These are phyloP conservation scores for Ditula angustiorana DNA, from an alignment of 2,888 invertebrate species.

Conservation along the genomic window DNA sequence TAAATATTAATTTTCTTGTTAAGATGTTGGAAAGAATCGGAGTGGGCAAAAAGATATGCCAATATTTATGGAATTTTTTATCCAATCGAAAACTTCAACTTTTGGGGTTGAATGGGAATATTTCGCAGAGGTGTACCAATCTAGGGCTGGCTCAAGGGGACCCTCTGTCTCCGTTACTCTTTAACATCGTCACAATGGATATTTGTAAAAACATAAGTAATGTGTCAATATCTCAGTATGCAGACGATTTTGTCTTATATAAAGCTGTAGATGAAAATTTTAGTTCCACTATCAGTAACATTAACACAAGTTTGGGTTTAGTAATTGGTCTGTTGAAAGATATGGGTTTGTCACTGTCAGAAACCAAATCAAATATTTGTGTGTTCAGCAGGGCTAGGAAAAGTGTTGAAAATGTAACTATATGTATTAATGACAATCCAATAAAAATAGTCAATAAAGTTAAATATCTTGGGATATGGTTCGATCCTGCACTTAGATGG, in stretches of 20 bases:
- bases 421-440: neutral
- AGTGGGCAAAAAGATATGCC: slow-evolving; percentile 21
- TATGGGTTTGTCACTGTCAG: neutral
- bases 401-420: neutral
- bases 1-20: slow-evolving; percentile 20
- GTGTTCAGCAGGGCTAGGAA: neutral
- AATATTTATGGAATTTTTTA: slow-evolving; percentile 34
- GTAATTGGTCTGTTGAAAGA: neutral
- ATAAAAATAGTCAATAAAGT: neutral
- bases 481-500: neutral
- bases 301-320: neutral
- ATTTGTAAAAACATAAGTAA: slow-evolving; percentile 20
- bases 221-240: slow-evolving; percentile 38
- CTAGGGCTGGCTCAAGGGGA: slow-evolving; percentile 41
- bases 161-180: slow-evolving; percentile 41
- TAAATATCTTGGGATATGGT: neutral
- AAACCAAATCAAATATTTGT: neutral
- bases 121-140: slow-evolving; percentile 21
- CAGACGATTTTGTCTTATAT: slow-evolving; percentile 26
- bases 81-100: slow-evolving; percentile 18
- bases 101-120: neutral
- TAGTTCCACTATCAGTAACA: neutral
- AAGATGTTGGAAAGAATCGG: slow-evolving; percentile 26
- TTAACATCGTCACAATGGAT: slow-evolving; percentile 38
- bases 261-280: neutral